Evolutionary conservation across 1,140 invertebrate genomes (phyloP).

Genomic region (Meteorus sp.): DNA sequence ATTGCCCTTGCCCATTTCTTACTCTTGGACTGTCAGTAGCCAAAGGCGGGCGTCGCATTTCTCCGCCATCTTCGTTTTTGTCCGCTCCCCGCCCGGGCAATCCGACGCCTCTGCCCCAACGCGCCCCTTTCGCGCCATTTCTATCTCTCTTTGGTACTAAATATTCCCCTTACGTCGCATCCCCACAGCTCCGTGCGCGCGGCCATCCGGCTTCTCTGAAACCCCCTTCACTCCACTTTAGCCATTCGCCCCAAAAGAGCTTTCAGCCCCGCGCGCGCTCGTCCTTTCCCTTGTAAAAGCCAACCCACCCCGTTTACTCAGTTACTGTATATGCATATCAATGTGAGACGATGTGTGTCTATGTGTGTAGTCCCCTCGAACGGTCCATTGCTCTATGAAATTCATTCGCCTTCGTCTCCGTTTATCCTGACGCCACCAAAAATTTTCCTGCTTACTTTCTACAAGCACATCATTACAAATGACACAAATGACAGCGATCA

Average conservation of each 20-base stretch:
- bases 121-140: constrained; percentile 11
- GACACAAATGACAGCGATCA: too few relatives aligned
- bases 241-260: constrained; percentile 5
- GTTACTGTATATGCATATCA: too few relatives aligned
- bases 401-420: too few relatives aligned
- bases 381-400: too few relatives aligned
- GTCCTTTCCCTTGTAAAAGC: not conserved
- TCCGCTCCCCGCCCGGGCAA: constrained; percentile 45
- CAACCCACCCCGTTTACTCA: not conserved
- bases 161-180: constrained; percentile 14
- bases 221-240: not conserved
- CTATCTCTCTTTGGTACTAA: not conserved
- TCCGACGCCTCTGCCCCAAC: constrained; percentile 39
- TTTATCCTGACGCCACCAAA: too few relatives aligned
- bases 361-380: too few relatives aligned
- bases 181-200: not conserved
- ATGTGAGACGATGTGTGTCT: too few relatives aligned
- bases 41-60: constrained; percentile 37
- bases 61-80: constrained; percentile 49
- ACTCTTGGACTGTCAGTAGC: constrained; percentile 29
- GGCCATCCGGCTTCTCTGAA: not conserved
- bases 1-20: constrained; percentile 4
- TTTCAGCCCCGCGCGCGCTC: constrained; percentile 11
- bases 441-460: too few relatives aligned
- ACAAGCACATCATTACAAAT: too few relatives aligned